phyloP scores from a whole-genome alignment of 2,797 vertebrate species.

The Echiichthys vipera region DNA sequence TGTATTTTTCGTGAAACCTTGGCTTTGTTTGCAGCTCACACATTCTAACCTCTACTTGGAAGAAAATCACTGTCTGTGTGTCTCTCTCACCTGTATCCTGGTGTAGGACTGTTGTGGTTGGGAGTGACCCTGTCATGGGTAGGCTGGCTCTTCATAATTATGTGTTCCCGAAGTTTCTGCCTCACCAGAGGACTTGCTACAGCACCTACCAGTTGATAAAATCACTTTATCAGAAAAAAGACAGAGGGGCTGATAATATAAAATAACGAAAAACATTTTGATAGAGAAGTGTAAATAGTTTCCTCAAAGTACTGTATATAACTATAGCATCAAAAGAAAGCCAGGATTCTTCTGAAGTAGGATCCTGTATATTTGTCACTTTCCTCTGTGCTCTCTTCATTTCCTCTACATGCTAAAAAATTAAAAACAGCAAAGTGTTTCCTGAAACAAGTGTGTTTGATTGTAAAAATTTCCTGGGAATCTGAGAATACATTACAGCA shows the following conservation, averaged over 20 bases:
- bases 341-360: background rate
- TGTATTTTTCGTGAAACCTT: too few species aligned
- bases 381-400: slow-evolving; percentile 7
- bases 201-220: slow-evolving; percentile 82
- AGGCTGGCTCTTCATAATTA: slow-evolving; percentile 89
- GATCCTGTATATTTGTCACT: slow-evolving; percentile 5
- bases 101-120: slow-evolving; percentile 66
- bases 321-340: background rate
- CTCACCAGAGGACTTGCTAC: slow-evolving; percentile 92
- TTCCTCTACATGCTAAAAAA: slow-evolving; percentile 37
- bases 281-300: background rate
- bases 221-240: slow-evolving; percentile 22
- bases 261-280: background rate
- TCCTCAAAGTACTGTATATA: background rate
- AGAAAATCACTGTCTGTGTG: background rate
- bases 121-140: slow-evolving; percentile 82
- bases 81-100: slow-evolving; percentile 71
- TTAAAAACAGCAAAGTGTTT: slow-evolving; percentile 27
- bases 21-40: background rate
- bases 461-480: slow-evolving; percentile 55
- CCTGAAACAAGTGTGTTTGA: slow-evolving; percentile 37
- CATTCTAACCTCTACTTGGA: background rate
- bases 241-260: background rate
- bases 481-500: slow-evolving; percentile 33
- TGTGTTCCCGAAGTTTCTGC: slow-evolving; percentile 88